Conservation (phyloP, 92 coral and sea anemone species). For the Actinostola sp. region DNA sequence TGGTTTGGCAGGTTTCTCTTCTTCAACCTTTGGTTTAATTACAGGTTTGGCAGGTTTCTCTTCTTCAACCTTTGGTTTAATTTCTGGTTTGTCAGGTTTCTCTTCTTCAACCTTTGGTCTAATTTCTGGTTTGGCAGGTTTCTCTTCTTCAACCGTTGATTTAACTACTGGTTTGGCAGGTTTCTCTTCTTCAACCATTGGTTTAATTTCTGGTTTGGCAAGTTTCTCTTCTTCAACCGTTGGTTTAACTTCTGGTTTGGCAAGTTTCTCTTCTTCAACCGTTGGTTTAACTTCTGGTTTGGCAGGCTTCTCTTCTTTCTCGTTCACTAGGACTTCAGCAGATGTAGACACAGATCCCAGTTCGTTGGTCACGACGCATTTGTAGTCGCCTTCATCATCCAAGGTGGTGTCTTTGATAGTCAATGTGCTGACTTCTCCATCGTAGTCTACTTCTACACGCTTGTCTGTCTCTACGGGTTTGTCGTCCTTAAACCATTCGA, state of each 20-base stretch:
- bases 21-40: not conserved
- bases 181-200: not conserved
- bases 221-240: too few relatives aligned
- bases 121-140: not conserved
- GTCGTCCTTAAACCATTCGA: conserved; percentile 90
- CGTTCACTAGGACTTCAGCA: conserved; percentile 85
- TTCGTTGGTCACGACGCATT: conserved; percentile 75
- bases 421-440: conserved; percentile 59
- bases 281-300: not conserved
- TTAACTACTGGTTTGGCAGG: not conserved
- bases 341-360: conserved; percentile 73
- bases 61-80: conserved; percentile 55
- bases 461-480: conserved; percentile 55
- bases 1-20: conserved; percentile 11
- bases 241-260: not conserved
- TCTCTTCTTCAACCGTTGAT: not conserved
- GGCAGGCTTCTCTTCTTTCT: conserved; percentile 49
- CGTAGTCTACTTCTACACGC: conserved; percentile 57
- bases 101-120: conserved; percentile 40
- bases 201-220: too few relatives aligned
- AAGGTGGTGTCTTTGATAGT: conserved; percentile 60
- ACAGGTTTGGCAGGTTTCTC: not conserved
- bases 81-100: conserved; percentile 46
- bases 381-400: conserved; percentile 88
- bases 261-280: not conserved